phyloP scores from a whole-genome alignment of 2,888 invertebrate species.

The Brachyptera risi region DNA sequence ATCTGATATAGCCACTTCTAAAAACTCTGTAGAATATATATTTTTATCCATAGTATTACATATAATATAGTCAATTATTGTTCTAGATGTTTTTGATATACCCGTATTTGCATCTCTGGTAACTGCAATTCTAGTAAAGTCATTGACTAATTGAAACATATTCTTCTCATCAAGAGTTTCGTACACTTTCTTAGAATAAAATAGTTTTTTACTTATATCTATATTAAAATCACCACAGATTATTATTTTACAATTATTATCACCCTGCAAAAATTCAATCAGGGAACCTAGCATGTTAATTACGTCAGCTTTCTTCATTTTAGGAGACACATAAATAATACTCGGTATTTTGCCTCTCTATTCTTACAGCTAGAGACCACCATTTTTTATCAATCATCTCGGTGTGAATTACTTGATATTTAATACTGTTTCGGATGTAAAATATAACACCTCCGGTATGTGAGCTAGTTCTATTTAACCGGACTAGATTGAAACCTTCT shows the following conservation, averaged over 20 bases:
- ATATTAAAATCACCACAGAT: slow-evolving; percentile 10
- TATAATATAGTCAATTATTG: slow-evolving; percentile 5
- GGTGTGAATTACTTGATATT: background rate
- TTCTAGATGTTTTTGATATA: background rate
- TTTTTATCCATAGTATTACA: background rate
- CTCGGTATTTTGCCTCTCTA: background rate
- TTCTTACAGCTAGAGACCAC: slow-evolving; percentile 3
- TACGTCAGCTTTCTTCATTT: slow-evolving; percentile 11
- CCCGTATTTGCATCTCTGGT: background rate
- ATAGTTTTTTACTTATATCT: background rate
- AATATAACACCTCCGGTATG: slow-evolving; percentile 8
- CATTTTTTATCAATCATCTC: slow-evolving; percentile 2
- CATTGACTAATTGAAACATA: slow-evolving; percentile 6
- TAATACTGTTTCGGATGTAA: background rate
- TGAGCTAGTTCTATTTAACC: background rate
- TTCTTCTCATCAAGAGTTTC: background rate
- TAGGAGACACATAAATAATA: slow-evolving; percentile 2
- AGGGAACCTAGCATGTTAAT: background rate
- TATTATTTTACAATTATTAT: background rate
- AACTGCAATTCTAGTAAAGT: slow-evolving; percentile 11
- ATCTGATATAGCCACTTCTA: background rate
- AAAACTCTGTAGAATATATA: background rate
- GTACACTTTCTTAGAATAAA: slow-evolving; percentile 5
- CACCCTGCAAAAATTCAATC: background rate
- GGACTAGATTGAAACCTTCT: background rate